These are phyloP conservation scores for Tragulus kanchil DNA, from an alignment of 2,113 vertebrate genomes.

Conservation along the genomic window DNA sequence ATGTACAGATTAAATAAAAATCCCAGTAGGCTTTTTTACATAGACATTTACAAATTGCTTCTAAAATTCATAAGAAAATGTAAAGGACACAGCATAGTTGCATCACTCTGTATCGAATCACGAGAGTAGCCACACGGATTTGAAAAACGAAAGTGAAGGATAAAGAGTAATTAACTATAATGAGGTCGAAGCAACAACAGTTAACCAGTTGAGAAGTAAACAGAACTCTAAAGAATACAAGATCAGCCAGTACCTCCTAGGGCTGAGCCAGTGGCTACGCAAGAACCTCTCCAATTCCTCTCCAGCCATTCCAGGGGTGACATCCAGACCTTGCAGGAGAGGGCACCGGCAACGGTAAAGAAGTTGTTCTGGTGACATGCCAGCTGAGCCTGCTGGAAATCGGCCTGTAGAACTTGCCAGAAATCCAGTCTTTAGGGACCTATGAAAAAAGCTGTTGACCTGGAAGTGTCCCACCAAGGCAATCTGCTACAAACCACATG, in stretches of 20 bases:
- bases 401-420: neutral
- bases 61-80: conserved; percentile 51
- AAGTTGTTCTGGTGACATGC: neutral
- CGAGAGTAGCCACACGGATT: neutral
- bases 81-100: neutral
- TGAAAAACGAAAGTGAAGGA: conserved; percentile 44
- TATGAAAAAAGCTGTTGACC: neutral
- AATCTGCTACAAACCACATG: neutral
- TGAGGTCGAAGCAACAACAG: neutral
- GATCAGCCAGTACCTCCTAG: neutral
- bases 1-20: conserved; percentile 14
- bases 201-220: conserved; percentile 44
- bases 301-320: neutral
- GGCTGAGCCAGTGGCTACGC: neutral
- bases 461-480: neutral
- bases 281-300: neutral
- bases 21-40: neutral
- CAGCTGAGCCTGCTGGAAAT: neutral
- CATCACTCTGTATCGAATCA: neutral
- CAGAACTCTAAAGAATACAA: neutral
- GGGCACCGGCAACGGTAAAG: neutral
- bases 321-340: neutral
- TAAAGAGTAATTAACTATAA: conserved; percentile 32
- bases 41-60: conserved; percentile 37
- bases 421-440: neutral